Conservation (phyloP, 2,888 invertebrate genomes). For the Cephalotes varians region DNA sequence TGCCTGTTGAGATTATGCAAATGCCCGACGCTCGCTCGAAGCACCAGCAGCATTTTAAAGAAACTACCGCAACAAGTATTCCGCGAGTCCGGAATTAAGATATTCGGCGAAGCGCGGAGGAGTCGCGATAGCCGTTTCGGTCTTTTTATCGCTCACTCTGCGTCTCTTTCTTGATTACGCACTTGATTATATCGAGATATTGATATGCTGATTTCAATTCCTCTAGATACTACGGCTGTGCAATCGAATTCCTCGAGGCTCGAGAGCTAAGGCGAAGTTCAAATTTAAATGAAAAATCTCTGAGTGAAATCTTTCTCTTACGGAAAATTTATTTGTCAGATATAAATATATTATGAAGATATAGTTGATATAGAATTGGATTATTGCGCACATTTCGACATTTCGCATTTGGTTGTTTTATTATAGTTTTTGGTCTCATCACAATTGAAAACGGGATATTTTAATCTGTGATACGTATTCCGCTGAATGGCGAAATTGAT, state of each 20-base stretch:
- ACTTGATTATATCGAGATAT: conserved; percentile 10
- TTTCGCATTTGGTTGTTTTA: background rate
- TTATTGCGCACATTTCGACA: background rate
- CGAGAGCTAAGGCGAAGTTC: background rate
- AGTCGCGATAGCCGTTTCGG: conserved; percentile 3
- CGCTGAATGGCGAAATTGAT: conserved; percentile 12
- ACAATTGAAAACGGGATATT: background rate
- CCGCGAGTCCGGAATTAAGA: conserved; percentile 60
- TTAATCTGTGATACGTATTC: background rate
- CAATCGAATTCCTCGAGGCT: background rate
- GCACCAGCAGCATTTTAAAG: conserved; percentile 56
- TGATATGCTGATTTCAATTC: conserved; percentile 20
- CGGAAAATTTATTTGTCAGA: conserved; percentile 1
- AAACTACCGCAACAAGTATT: conserved; percentile 40
- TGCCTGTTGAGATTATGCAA: conserved; percentile 73
- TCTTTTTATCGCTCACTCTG: conserved; percentile 11
- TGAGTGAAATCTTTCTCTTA: background rate
- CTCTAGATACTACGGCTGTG: background rate
- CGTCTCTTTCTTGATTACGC: background rate
- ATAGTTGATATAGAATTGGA: background rate
- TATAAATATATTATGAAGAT: background rate
- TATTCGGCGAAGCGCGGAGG: conserved; percentile 57
- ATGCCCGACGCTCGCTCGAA: conserved; percentile 60
- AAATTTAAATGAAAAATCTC: background rate
- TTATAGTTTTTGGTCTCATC: background rate